Evolutionary conservation across 92 coral and sea anemone genomes (phyloP).

Genomic region (Porites cylindrica): DNA sequence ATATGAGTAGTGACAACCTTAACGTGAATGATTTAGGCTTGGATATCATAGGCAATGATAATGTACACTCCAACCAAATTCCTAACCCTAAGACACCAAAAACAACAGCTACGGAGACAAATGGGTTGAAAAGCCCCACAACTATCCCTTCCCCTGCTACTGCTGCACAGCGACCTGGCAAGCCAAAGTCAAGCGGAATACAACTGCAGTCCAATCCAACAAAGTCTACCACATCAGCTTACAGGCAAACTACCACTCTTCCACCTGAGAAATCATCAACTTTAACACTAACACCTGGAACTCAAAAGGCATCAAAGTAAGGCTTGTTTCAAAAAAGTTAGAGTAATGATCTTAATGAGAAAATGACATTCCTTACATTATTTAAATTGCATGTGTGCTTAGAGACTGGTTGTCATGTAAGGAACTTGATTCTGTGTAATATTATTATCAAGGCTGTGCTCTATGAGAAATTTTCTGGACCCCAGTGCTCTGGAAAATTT

Average conservation of each 20-base stretch:
- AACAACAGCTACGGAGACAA: not conserved
- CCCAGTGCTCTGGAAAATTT: no score
- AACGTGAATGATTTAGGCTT: not conserved
- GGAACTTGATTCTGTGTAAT: no score
- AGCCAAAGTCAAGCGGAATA: not conserved
- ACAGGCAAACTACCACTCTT: not conserved
- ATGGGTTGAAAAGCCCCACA: not conserved
- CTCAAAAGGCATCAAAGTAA: not conserved
- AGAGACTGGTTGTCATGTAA: no score
- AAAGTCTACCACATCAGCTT: not conserved
- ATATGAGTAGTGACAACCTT: constrained; percentile 74
- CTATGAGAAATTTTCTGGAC: no score
- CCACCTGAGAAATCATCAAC: not conserved
- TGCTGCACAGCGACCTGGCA: not conserved
- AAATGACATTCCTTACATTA: no score
- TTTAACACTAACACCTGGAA: not conserved
- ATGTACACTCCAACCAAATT: not conserved
- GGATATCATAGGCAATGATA: not conserved
- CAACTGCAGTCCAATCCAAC: not conserved
- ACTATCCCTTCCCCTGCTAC: not conserved
- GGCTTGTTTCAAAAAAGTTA: not conserved
- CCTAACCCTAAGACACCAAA: not conserved
- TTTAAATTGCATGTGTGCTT: no score
- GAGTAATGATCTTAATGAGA: no score
- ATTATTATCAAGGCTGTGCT: no score